Conservation (phyloP, 1,140 invertebrate species). For the Portunus trituberculatus region DNA sequence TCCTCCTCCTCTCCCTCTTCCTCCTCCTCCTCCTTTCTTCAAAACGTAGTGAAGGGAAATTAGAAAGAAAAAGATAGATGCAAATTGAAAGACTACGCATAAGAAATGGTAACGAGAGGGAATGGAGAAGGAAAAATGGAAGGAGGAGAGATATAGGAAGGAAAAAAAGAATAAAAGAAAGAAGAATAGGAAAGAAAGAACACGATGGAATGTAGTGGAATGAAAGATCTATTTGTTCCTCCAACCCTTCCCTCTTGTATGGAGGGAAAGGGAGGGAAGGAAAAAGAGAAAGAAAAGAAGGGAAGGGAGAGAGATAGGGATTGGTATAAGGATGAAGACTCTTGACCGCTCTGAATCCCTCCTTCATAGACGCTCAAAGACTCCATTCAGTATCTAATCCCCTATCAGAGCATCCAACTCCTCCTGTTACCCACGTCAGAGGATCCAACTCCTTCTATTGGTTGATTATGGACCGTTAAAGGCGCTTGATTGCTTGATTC, state of each 20-base stretch:
- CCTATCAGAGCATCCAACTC: background rate
- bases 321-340: conserved; percentile 1
- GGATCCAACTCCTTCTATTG: conserved; percentile 2
- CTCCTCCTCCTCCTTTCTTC: background rate
- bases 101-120: background rate
- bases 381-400: conserved; percentile 2
- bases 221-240: background rate
- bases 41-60: background rate
- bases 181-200: background rate
- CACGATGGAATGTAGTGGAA: background rate
- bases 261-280: background rate
- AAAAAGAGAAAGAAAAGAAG: background rate
- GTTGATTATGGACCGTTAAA: background rate
- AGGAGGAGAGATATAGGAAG: background rate
- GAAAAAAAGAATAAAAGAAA: background rate
- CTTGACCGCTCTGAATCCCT: background rate
- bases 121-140: background rate
- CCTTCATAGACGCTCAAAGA: background rate
- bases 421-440: background rate
- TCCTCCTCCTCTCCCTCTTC: background rate
- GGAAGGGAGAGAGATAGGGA: background rate
- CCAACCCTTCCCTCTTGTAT: background rate
- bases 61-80: background rate
- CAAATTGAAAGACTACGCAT: background rate
- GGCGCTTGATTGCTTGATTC: background rate